A percentile compares a stretch with the other conserved stretches of the same genome.
Conservation (phyloP, 2,797 vertebrate species). For the Liparis tanakae region DNA sequence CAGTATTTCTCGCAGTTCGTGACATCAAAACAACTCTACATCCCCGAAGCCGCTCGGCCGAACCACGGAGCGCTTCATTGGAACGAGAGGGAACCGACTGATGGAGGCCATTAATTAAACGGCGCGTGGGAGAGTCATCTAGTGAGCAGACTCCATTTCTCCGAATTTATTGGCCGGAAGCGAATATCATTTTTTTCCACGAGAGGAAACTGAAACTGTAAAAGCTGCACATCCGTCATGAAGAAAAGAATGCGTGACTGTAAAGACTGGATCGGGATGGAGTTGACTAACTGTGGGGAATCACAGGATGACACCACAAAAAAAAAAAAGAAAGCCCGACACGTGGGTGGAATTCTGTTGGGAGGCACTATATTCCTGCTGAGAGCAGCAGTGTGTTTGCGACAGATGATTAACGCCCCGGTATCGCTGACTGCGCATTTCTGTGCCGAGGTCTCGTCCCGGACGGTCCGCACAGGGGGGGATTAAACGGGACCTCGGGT, state of each 20-base stretch:
- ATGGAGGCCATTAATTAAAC: too few species aligned
- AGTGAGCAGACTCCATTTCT: too few species aligned
- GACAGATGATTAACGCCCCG: constrained; percentile 52
- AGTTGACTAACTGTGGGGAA: background rate
- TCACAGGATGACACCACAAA: background rate
- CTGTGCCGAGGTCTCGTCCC: constrained; percentile 18
- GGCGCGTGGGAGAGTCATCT: background rate
- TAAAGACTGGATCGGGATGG: background rate
- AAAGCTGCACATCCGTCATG: background rate
- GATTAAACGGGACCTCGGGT: background rate
- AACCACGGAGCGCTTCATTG: background rate
- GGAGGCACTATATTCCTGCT: constrained; percentile 41
- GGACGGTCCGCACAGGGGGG: background rate
- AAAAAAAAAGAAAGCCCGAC: constrained; percentile 36
- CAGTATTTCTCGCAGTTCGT: constrained; percentile 6
- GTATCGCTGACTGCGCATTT: constrained; percentile 49
- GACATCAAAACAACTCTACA: constrained; percentile 3
- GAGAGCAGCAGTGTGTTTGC: constrained; percentile 51
- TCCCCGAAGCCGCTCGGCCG: background rate
- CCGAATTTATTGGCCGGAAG: background rate
- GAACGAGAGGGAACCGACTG: background rate
- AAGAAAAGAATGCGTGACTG: background rate
- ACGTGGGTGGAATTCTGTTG: constrained; percentile 25
- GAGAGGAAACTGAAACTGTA: constrained; percentile 4
- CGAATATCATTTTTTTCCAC: background rate